Evolutionary conservation across 2,797 vertebrate species (phyloP), one percentile per base, ranked within the genome.

Genomic region (Tenualosa thibaudeaui): DNA sequence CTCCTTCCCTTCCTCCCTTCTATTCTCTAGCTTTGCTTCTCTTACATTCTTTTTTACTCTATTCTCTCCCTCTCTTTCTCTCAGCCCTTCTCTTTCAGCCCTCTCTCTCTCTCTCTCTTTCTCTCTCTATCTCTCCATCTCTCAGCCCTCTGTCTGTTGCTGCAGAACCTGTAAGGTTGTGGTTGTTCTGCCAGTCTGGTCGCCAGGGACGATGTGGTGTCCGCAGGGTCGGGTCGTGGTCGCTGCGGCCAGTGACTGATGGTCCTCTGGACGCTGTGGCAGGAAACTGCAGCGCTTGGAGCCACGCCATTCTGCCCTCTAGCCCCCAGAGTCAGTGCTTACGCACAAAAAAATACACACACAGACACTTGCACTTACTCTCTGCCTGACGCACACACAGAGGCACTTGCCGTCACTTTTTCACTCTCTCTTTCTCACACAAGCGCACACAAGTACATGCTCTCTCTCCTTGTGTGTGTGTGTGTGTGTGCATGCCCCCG

Each of bases 211-310:
- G 9, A 10, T n/a, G 58, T 2, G 0, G 58, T n/a, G 58, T 60
- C 58, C 1, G 58, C 58, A 60, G 58, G 54, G 54, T 56, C 51
- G 9, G 12, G 51, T 40, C 8, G 24, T 6, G n/a, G 49, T 26
- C 89, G 91, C 83, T 83, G 65, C n/a, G 22, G 50, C 90, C 84
- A 84, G 83, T 85, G 83, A 83, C 83, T 89, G 81, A 51, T 53
- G 24, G 49, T 81, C 49, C 51, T 49, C 26, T n/a, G 49, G 40
- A 49, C 17, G 43, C 81, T 81, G 40, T 81, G 40, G 43, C 49
- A 50, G 46, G n/a, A 49, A 50, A 49, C 26, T 51, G 49, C 81
- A 24, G 58, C n/a, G 22, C 7, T 60, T 60, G 58, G 58, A 60
- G 58, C 58, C 58, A 24, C n/a, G 22, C 58, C 58, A 60, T 24